Conservation (phyloP, 2,888 invertebrate species). For the Amblyteles armatorius region DNA sequence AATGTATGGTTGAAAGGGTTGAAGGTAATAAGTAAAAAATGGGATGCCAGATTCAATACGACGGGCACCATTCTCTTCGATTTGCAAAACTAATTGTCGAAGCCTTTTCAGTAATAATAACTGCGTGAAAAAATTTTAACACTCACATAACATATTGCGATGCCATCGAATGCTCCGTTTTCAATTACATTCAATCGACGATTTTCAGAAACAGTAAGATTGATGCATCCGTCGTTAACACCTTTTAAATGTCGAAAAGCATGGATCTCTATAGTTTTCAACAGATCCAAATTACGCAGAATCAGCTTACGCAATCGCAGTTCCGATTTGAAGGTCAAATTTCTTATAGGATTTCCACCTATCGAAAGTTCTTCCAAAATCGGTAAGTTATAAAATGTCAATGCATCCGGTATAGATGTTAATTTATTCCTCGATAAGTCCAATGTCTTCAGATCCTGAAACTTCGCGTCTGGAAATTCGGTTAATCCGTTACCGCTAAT, state of each 20-base stretch:
- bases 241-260: conserved; percentile 85
- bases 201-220: conserved; percentile 85
- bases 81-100: background rate
- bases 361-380: conserved; percentile 85
- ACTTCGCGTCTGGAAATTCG: conserved; percentile 84
- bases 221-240: conserved; percentile 83
- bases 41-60: no score
- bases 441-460: conserved; percentile 85
- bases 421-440: conserved; percentile 86
- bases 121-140: background rate
- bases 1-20: no score
- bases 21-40: no score
- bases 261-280: conserved; percentile 81
- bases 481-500: conserved; percentile 82
- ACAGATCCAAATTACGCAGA: conserved; percentile 76
- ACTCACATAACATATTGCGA: conserved; percentile 86
- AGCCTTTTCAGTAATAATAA: background rate
- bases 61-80: background rate
- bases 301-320: conserved; percentile 85
- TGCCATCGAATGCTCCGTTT: conserved; percentile 80
- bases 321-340: conserved; percentile 85
- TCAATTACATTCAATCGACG: conserved; percentile 83
- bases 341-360: conserved; percentile 86
- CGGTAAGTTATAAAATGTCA: conserved; percentile 85
- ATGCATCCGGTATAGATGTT: conserved; percentile 84